Conservation (phyloP, 2,888 invertebrate species). For the Oasisia sp. region DNA sequence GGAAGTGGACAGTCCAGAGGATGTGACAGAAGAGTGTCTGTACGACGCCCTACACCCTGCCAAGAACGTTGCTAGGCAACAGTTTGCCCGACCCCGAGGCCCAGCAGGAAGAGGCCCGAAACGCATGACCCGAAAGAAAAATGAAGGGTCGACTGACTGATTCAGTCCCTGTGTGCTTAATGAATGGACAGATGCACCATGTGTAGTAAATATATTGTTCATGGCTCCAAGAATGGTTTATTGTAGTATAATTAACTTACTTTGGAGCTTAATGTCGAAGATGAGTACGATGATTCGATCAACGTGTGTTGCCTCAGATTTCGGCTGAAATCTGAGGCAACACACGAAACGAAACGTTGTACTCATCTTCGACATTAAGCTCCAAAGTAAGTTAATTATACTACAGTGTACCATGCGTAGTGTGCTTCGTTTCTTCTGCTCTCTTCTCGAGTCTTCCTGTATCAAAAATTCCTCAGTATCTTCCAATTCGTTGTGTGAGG, state of each 20-base stretch:
- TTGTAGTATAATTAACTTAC: no score
- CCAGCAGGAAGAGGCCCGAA: conserved; percentile 93
- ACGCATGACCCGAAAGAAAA: conserved; percentile 70
- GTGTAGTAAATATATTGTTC: no score
- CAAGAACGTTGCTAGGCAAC: conserved; percentile 69
- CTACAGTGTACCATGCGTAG: not conserved
- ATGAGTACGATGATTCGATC: no score
- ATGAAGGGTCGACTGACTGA: not conserved
- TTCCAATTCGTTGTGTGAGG: not conserved
- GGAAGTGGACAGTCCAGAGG: conserved; percentile 89
- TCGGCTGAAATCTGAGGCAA: no score
- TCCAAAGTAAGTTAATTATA: no score
- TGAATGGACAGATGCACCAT: not conserved
- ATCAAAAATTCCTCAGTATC: not conserved
- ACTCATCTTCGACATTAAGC: no score
- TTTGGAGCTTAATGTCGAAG: no score
- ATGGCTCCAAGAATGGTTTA: no score
- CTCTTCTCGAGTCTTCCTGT: not conserved
- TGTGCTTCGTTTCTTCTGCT: not conserved
- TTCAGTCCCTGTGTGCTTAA: not conserved
- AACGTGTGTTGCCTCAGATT: no score
- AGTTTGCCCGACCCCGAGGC: conserved; percentile 94
- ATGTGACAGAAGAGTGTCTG: conserved; percentile 88
- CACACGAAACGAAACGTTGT: no score
- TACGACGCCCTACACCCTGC: conserved; percentile 95